Conservation (phyloP, 1,140 invertebrate genomes). For the Colletes gigas region DNA sequence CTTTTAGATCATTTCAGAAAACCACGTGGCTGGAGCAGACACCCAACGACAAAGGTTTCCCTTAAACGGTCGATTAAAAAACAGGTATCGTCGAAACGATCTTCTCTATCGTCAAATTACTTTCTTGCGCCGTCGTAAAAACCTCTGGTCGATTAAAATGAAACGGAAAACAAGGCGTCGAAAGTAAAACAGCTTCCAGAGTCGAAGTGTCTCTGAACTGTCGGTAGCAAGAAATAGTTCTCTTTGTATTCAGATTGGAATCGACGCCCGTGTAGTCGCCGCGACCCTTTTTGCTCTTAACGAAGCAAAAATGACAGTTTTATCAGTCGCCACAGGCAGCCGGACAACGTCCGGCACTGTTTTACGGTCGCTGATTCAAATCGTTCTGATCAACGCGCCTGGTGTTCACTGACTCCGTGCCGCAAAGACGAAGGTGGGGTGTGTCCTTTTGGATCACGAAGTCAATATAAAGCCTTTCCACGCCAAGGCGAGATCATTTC, state of each 20-base stretch:
- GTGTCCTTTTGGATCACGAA: constrained; percentile 56
- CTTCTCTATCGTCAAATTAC: not conserved
- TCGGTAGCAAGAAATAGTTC: not conserved
- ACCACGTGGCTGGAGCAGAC: not conserved
- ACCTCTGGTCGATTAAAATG: not conserved
- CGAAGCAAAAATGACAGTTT: constrained; percentile 12
- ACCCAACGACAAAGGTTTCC: too few species aligned
- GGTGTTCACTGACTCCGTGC: constrained; percentile 10
- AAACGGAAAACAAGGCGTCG: not conserved
- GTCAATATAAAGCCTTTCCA: constrained; percentile 76
- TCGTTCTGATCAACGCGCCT: constrained; percentile 37
- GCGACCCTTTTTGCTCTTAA: not conserved
- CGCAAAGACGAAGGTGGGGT: constrained; percentile 35
- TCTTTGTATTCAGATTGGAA: not conserved
- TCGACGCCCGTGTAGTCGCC: too few species aligned
- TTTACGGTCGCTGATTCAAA: constrained; percentile 52
- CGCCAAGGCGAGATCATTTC: constrained; percentile 69
- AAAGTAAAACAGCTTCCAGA: not conserved
- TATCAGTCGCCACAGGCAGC: constrained; percentile 5
- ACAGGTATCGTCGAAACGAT: too few species aligned
- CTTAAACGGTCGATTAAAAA: too few species aligned
- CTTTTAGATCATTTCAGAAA: not conserved
- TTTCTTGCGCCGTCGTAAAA: not conserved
- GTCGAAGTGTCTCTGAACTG: too few species aligned
- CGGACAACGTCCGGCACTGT: constrained; percentile 15